Percentiles rank a stretch among this genome's conserved stretches.
These are phyloP conservation scores for Cantharis rustica DNA, from an alignment of 2,888 invertebrate species.

Conservation along the genomic window DNA sequence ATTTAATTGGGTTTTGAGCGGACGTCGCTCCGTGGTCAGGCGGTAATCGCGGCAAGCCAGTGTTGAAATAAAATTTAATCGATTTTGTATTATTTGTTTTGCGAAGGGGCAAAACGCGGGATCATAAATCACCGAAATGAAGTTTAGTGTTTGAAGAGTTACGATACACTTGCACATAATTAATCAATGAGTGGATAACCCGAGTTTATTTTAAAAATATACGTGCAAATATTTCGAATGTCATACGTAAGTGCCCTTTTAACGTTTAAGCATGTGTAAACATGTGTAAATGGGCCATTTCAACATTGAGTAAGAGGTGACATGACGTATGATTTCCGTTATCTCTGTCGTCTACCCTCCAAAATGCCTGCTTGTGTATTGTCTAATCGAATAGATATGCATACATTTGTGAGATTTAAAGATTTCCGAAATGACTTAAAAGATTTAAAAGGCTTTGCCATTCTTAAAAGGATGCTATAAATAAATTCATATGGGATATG, in stretches of 20 bases:
- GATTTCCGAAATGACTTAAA: constrained; percentile 25
- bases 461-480: constrained; percentile 14
- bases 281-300: constrained; percentile 12
- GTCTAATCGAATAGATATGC: constrained; percentile 13
- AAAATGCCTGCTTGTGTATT: constrained; percentile 13
- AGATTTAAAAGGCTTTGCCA: constrained; percentile 14
- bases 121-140: not conserved
- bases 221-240: constrained; percentile 32
- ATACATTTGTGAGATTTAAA: constrained; percentile 18
- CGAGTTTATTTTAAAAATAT: not conserved
- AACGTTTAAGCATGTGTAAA: constrained; percentile 21
- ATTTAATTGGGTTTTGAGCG: not conserved
- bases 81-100: not conserved
- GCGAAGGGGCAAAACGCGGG: not conserved
- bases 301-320: constrained; percentile 25
- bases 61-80: not conserved
- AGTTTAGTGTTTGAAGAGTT: not conserved
- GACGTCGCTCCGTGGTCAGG: not conserved
- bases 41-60: not conserved
- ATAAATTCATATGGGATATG: not conserved
- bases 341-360: constrained; percentile 20
- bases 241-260: constrained; percentile 19
- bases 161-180: not conserved
- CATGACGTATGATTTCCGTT: constrained; percentile 30
- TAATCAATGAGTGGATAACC: constrained; percentile 1